These are phyloP conservation scores for Eupithecia abbreviata DNA, from an alignment of 2,888 invertebrate species.

Conservation along the genomic window DNA sequence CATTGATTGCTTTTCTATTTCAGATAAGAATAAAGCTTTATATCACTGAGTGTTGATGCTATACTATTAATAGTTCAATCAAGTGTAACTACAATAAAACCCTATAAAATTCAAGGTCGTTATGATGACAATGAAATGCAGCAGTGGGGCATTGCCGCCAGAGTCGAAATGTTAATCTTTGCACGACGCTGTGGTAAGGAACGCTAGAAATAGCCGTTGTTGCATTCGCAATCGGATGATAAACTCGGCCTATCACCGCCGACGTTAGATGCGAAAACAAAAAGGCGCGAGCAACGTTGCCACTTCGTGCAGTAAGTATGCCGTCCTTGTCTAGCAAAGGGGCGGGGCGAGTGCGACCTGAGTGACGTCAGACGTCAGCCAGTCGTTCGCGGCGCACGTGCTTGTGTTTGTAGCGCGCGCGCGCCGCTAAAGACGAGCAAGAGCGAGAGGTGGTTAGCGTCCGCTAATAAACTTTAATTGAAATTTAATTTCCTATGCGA, in stretches of 20 bases:
- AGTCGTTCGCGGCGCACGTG: slow-evolving; percentile 74
- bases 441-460: slow-evolving; percentile 64
- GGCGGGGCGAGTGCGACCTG: slow-evolving; percentile 72
- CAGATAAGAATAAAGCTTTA: slow-evolving; percentile 22
- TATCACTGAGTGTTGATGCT: slow-evolving; percentile 22
- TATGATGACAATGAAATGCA: slow-evolving; percentile 65
- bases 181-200: slow-evolving; percentile 50
- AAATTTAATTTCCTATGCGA: slow-evolving; percentile 59
- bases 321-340: slow-evolving; percentile 63
- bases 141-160: slow-evolving; percentile 53
- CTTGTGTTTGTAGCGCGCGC: slow-evolving; percentile 80
- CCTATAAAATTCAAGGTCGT: slow-evolving; percentile 60
- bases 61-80: slow-evolving; percentile 28
- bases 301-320: slow-evolving; percentile 57
- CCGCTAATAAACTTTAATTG: slow-evolving; percentile 60
- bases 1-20: slow-evolving; percentile 50
- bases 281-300: slow-evolving; percentile 76
- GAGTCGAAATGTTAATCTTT: slow-evolving; percentile 61
- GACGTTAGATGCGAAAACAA: slow-evolving; percentile 76
- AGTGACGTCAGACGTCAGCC: slow-evolving; percentile 78
- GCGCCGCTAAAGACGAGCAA: slow-evolving; percentile 66
- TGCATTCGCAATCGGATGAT: slow-evolving; percentile 80
- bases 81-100: slow-evolving; percentile 44
- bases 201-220: slow-evolving; percentile 73
- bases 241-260: slow-evolving; percentile 76